Evolutionary conservation across 1,140 invertebrate genomes (phyloP).

Genomic region (Dermatophagoides farinae): DNA sequence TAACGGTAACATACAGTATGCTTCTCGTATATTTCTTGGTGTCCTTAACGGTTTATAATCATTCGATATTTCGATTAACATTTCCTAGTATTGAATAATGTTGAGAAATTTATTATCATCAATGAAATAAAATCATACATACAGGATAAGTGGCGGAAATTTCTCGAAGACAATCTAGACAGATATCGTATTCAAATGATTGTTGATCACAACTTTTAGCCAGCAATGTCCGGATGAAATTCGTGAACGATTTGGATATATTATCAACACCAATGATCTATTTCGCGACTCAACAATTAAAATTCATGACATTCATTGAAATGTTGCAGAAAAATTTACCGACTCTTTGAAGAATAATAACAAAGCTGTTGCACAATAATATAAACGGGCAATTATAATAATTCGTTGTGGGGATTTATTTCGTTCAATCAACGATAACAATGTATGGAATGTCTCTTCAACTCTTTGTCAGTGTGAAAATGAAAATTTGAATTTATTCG

Average conservation of each 20-base stretch:
- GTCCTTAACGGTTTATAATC: neutral
- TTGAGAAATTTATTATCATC: neutral
- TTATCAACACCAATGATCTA: no score
- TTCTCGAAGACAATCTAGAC: neutral
- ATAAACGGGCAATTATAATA: no score
- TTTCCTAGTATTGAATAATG: neutral
- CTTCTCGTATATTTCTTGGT: neutral
- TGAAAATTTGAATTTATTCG: neutral
- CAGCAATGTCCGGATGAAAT: no score
- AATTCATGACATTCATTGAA: no score
- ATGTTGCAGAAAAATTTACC: no score
- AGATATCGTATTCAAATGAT: neutral
- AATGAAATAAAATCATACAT: neutral
- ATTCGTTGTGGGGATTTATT: neutral
- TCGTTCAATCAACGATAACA: neutral
- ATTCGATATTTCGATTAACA: neutral
- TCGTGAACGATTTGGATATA: no score
- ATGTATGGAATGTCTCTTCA: neutral
- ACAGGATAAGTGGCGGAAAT: neutral
- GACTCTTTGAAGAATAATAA: no score
- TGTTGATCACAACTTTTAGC: no score
- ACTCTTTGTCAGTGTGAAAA: neutral
- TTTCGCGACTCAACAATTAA: no score
- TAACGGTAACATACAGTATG: neutral
- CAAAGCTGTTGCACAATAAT: no score